Conservation (phyloP, 2,113 vertebrate species). For the Phylloscopus trochiloides region DNA sequence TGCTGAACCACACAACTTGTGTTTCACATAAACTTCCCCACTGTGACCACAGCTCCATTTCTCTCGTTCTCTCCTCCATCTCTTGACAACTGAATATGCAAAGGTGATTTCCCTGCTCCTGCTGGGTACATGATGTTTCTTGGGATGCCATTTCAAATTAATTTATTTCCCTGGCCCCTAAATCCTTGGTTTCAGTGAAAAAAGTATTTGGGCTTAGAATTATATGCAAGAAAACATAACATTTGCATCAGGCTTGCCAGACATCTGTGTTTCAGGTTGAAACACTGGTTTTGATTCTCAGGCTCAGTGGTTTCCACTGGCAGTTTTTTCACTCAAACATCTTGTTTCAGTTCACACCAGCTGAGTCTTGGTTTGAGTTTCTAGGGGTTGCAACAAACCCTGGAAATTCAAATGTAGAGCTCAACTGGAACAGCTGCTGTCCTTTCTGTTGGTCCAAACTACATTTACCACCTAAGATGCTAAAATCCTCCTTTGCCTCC, state of each 20-base stretch:
- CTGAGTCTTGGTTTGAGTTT: conserved; percentile 6
- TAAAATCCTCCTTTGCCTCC: neutral
- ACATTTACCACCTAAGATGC: neutral
- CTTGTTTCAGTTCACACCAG: neutral
- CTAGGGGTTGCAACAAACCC: neutral
- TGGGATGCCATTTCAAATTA: neutral
- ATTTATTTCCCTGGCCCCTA: neutral
- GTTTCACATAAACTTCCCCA: neutral
- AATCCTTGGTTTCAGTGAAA: neutral
- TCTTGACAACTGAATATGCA: neutral
- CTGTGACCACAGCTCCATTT: neutral
- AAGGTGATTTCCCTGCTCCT: neutral
- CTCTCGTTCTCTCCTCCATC: neutral
- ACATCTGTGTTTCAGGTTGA: neutral
- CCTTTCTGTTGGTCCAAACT: neutral
- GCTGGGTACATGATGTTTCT: neutral
- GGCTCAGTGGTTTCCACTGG: neutral
- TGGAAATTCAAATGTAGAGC: neutral
- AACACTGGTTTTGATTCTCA: neutral
- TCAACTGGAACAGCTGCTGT: neutral
- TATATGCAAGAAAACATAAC: neutral
- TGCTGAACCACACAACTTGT: neutral
- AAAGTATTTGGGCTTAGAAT: neutral
- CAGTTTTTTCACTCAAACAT: neutral
- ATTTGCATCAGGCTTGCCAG: neutral